These are phyloP conservation scores for Phania funesta DNA, from an alignment of 2,888 invertebrate species.

Conservation along the genomic window DNA sequence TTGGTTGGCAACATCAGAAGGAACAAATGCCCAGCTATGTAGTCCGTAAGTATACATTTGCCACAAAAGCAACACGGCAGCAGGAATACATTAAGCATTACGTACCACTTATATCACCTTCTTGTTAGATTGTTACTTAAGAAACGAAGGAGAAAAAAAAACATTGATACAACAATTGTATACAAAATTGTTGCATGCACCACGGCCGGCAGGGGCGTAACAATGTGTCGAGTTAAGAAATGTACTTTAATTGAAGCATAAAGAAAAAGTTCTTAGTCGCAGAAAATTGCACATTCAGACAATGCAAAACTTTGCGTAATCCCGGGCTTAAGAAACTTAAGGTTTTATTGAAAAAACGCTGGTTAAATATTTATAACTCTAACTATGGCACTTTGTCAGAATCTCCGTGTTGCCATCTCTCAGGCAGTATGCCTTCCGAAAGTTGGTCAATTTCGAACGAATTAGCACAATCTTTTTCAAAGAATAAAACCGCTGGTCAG, in stretches of 20 bases:
- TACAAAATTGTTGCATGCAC: constrained; percentile 46
- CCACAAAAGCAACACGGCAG: constrained; percentile 66
- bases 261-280: background rate
- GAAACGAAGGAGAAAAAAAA: background rate
- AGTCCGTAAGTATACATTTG: constrained; percentile 29
- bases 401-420: too few relatives aligned
- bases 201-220: constrained; percentile 27
- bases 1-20: constrained; percentile 65
- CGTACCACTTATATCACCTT: constrained; percentile 81
- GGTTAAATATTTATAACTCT: too few relatives aligned
- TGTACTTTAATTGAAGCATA: background rate
- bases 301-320: too few relatives aligned
- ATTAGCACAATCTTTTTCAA: too few relatives aligned
- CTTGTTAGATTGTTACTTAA: constrained; percentile 76
- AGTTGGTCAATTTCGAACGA: too few relatives aligned
- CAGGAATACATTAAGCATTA: constrained; percentile 69
- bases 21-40: background rate
- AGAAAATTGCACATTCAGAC: too few relatives aligned
- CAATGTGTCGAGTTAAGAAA: background rate
- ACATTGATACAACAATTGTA: constrained; percentile 33
- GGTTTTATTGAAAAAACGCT: too few relatives aligned
- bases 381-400: too few relatives aligned
- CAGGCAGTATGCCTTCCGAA: too few relatives aligned
- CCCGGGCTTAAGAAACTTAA: too few relatives aligned
- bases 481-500: too few relatives aligned